Percentiles rank a stretch among this genome's conserved stretches.
These are phyloP conservation scores for Metacarcinus magister DNA, from an alignment of 2,888 invertebrate species.

Conservation along the genomic window DNA sequence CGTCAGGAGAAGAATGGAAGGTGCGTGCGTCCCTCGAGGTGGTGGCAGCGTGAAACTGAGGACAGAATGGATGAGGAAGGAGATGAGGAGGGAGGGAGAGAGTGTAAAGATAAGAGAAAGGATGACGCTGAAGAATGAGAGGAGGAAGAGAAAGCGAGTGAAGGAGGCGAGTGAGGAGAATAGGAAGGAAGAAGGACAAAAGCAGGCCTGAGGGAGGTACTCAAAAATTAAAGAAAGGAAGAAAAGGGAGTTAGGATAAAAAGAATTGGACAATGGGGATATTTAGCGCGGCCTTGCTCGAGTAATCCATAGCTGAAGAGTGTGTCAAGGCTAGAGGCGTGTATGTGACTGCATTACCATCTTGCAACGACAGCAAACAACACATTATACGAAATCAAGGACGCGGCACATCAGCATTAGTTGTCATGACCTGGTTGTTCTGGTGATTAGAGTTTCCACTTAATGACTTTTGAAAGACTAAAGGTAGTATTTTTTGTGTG, in stretches of 20 bases:
- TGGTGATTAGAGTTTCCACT: no score
- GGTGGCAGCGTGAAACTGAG: neutral
- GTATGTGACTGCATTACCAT: neutral
- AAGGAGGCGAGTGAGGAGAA: neutral
- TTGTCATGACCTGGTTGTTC: neutral
- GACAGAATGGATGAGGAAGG: slow-evolving; percentile 30
- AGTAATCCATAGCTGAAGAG: neutral
- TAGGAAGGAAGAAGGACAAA: neutral
- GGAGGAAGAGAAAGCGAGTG: neutral
- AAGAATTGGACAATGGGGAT: neutral
- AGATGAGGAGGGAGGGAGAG: slow-evolving; percentile 3
- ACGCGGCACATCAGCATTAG: no score
- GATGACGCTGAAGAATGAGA: slow-evolving; percentile 41
- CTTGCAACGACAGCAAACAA: neutral
- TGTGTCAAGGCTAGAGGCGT: neutral
- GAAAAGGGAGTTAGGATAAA: neutral
- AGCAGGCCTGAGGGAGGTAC: slow-evolving; percentile 7
- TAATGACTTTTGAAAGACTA: no score
- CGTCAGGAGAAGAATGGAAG: slow-evolving; percentile 41
- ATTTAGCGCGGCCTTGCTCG: neutral
- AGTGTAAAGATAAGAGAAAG: slow-evolving; percentile 11
- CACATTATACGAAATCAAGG: neutral
- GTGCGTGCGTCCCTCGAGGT: slow-evolving; percentile 2
- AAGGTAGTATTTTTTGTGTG: no score
- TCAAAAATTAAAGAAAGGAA: neutral